phyloP scores from a whole-genome alignment of 2,113 vertebrate genomes.

The Crotalus tigris region DNA sequence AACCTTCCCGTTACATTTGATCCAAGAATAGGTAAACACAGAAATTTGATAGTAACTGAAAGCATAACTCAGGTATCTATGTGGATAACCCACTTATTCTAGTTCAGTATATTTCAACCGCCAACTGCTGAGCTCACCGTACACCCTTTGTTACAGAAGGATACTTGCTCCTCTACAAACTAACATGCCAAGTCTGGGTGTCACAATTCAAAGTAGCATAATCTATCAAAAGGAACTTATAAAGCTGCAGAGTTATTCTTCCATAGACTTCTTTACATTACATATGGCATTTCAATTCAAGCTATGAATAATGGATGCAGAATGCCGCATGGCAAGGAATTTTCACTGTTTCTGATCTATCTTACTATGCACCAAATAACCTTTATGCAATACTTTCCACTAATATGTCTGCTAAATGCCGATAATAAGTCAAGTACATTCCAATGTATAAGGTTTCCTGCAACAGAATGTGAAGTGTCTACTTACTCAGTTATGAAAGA shows the following conservation, averaged over 20 bases:
- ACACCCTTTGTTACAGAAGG: neutral
- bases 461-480: neutral
- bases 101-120: neutral
- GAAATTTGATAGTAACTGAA: neutral
- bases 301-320: neutral
- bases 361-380: slow-evolving; percentile 24
- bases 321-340: slow-evolving; percentile 5
- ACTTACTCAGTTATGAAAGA: neutral
- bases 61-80: neutral
- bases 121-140: neutral
- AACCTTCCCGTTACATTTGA: neutral
- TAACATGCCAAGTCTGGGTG: neutral
- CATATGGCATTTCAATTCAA: slow-evolving; percentile 3
- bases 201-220: neutral
- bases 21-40: neutral
- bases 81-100: neutral
- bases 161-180: neutral
- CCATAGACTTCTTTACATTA: neutral
- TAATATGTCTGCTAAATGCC: neutral
- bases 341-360: slow-evolving; percentile 18
- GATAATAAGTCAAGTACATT: neutral
- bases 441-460: neutral
- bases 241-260: neutral
- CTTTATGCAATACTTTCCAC: neutral
- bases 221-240: slow-evolving; percentile 4